These are phyloP conservation scores for Drosophila recens DNA, from an alignment of 2,888 invertebrate species.

Conservation along the genomic window DNA sequence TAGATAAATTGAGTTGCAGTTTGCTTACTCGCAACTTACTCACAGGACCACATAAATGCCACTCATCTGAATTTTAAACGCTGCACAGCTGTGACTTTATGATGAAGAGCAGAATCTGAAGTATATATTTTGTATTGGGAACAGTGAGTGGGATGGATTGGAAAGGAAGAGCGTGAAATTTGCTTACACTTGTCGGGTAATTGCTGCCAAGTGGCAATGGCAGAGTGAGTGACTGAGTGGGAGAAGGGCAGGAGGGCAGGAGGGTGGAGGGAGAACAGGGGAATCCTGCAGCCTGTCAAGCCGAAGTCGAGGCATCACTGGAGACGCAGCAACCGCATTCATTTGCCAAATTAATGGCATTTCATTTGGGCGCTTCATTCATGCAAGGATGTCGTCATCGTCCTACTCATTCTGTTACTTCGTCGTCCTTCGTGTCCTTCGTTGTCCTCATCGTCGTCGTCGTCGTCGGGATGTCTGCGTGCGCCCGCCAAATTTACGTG, in stretches of 20 bases:
- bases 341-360: constrained; percentile 82
- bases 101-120: constrained; percentile 11
- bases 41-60: constrained; percentile 12
- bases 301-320: constrained; percentile 31
- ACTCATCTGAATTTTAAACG: constrained; percentile 28
- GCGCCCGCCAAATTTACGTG: constrained; percentile 76
- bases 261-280: too few relatives aligned
- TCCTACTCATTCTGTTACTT: constrained; percentile 19
- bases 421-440: neutral
- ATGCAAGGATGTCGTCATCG: constrained; percentile 75
- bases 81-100: constrained; percentile 20
- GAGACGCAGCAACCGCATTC: constrained; percentile 77
- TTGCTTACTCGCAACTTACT: constrained; percentile 2
- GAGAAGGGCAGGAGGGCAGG: neutral
- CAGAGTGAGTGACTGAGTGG: constrained; percentile 47
- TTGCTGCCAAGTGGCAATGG: constrained; percentile 73
- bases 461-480: constrained; percentile 61
- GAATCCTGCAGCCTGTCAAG: constrained; percentile 14
- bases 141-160: neutral
- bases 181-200: constrained; percentile 76
- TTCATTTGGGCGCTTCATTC: constrained; percentile 80
- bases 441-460: neutral
- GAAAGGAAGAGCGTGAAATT: constrained; percentile 60
- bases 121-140: constrained; percentile 28
- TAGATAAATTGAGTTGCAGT: neutral